Percentiles rank a stretch among this genome's conserved stretches.
Conservation (phyloP, 2,888 invertebrate species). For the Nemotelus pantherinus region DNA sequence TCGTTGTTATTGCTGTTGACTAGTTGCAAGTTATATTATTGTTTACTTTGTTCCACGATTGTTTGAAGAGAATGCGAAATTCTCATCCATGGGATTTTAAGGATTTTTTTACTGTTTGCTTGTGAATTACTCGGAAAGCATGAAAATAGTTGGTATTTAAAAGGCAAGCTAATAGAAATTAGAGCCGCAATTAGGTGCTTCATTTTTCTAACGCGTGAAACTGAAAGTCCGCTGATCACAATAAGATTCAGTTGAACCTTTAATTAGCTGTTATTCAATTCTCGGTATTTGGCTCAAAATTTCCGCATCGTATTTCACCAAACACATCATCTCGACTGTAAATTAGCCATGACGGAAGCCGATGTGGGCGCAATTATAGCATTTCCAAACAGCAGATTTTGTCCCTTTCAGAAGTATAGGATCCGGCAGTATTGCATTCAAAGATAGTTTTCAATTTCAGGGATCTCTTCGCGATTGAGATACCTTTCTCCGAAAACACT, state of each 20-base stretch:
- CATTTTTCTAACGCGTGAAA: neutral
- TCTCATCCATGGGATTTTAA: too few relatives aligned
- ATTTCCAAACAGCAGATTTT: neutral
- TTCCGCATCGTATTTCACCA: slow-evolving; percentile 20
- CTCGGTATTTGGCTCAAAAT: slow-evolving; percentile 15
- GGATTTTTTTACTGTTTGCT: too few relatives aligned
- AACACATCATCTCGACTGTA: neutral
- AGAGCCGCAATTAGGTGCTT: neutral
- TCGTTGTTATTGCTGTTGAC: slow-evolving; percentile 7
- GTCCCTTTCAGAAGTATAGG: neutral
- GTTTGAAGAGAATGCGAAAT: neutral
- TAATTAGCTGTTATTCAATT: neutral
- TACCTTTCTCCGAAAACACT: slow-evolving; percentile 34
- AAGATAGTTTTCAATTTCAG: slow-evolving; percentile 4
- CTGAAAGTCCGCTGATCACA: neutral
- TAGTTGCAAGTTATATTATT: neutral
- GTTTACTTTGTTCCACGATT: neutral
- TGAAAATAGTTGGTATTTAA: too few relatives aligned
- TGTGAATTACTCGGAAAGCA: too few relatives aligned
- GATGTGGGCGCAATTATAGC: slow-evolving; percentile 29
- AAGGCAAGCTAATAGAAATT: neutral
- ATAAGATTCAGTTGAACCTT: neutral
- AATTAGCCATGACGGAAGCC: neutral
- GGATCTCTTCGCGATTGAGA: neutral
- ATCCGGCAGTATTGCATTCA: neutral